phyloP scores from a whole-genome alignment of 2,797 vertebrate species.

The Bovichtus diacanthus region DNA sequence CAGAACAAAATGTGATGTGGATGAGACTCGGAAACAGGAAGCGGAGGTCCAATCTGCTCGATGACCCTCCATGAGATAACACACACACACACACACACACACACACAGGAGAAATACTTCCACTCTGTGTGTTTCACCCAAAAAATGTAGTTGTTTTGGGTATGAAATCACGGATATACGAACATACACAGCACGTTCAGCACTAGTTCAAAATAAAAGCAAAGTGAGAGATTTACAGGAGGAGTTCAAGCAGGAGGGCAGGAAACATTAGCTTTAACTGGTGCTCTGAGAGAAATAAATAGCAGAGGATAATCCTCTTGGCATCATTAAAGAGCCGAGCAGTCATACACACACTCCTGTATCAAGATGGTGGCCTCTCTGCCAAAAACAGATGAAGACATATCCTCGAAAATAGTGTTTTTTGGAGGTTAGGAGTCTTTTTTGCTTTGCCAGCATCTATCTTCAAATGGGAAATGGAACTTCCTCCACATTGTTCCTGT shows the following conservation, averaged over 20 bases:
- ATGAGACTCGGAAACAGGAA: conserved; percentile 77
- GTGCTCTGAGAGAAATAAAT: not conserved
- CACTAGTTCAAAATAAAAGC: not conserved
- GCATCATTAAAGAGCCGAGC: not conserved
- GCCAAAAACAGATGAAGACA: not conserved
- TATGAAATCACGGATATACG: not conserved
- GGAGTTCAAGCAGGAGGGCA: not conserved
- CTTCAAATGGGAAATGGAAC: conserved; percentile 33
- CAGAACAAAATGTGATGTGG: conserved; percentile 6
- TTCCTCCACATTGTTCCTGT: conserved; percentile 50
- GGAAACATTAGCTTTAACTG: not conserved
- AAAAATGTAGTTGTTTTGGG: not conserved
- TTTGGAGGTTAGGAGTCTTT: conserved; percentile 20
- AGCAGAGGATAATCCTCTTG: not conserved
- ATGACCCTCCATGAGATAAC: conserved; percentile 65
- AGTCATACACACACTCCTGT: not conserved
- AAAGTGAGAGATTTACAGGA: conserved; percentile 39
- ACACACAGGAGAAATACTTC: not conserved
- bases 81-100: too few species aligned
- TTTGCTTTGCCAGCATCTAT: conserved; percentile 51
- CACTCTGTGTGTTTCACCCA: not conserved
- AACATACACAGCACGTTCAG: not conserved
- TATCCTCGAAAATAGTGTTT: not conserved
- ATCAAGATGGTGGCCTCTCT: not conserved
- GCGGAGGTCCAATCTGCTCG: conserved; percentile 74